Conservation (phyloP, 2,888 invertebrate species). For the Drosophila multiciliata region DNA sequence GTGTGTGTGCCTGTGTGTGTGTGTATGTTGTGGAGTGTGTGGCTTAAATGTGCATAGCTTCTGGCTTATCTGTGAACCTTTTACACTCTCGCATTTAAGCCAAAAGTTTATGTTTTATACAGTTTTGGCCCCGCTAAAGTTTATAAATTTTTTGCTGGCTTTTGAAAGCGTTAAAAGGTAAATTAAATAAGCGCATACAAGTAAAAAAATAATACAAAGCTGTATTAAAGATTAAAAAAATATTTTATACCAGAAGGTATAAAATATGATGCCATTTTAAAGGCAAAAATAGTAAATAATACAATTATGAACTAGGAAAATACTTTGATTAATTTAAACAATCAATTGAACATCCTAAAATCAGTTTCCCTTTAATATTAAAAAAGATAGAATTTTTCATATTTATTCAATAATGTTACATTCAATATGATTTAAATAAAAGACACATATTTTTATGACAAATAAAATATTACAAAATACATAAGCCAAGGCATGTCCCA, state of each 20-base stretch:
- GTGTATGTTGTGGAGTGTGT: constrained; percentile 35
- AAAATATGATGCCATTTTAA: not conserved
- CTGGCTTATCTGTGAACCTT: constrained; percentile 69
- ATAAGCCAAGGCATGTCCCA: not conserved
- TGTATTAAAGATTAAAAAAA: not conserved
- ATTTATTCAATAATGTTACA: not conserved
- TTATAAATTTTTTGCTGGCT: constrained; percentile 21
- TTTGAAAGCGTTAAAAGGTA: constrained; percentile 10
- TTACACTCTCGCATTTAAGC: constrained; percentile 64
- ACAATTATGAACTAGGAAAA: not conserved
- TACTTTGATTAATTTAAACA: not conserved
- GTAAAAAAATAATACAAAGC: not conserved
- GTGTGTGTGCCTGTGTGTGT: not conserved
- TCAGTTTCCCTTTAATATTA: not conserved
- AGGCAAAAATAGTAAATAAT: not conserved
- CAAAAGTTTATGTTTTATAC: constrained; percentile 60
- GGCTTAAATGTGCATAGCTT: constrained; percentile 56
- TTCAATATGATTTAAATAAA: not conserved
- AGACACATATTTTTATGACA: not conserved
- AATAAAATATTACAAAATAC: not conserved
- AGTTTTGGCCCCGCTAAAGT: constrained; percentile 2
- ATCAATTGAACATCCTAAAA: not conserved
- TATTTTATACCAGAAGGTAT: not conserved
- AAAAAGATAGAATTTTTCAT: not conserved
- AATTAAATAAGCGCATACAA: constrained; percentile 26